Base-by-base conservation (phyloP, 2,888 invertebrate species). In the Tholera decimalis region DNA sequence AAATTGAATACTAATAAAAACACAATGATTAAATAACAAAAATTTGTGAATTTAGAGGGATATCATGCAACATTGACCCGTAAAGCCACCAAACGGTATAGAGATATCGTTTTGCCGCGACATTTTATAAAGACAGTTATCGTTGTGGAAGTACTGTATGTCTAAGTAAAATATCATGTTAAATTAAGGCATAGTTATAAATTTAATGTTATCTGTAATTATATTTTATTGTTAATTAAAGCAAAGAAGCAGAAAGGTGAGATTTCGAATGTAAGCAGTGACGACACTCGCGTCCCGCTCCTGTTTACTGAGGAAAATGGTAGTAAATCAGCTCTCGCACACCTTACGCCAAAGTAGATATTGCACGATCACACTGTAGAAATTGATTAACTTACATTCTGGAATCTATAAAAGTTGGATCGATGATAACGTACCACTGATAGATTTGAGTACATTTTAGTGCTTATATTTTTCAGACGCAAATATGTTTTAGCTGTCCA, bases 241-340 rank as follows among this genome's bases (percentile, higher is more conserved):
- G 95, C 93, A 69, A 94, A 90, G 94, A 94, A 93, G 94, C 91
- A 87, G 89, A 95, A 91, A 90, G 89, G 89, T 88, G 93, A 91
- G 75, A 88, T 92, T 78, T 83, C 89, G 79, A 91, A 91, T 90
- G 85, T 91, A 86, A 86, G 87, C 90, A 79, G 89, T 79, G 91
- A 89, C 77, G 91, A 88, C 70, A 86, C 82, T 84, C 89, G 88
- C 71, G 86, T 79, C 80, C 91, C 89, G 82, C 87, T 84, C 82
- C 86, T 86, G 75, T 89, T 82, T 89, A 82, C 85, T 70, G 90
- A 91, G 69, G 92, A 93, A 71, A 89, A 92, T 85, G 93, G 93
- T 94, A 93, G 81, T 91, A 85, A 85, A 76, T 83, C 67, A 81
- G 67, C 79, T 79, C 82, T 84, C 51, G 58, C 70, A 75, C 71